Evolutionary conservation across 2,888 invertebrate species (phyloP).

Genomic region (Halictus quadricinctus): DNA sequence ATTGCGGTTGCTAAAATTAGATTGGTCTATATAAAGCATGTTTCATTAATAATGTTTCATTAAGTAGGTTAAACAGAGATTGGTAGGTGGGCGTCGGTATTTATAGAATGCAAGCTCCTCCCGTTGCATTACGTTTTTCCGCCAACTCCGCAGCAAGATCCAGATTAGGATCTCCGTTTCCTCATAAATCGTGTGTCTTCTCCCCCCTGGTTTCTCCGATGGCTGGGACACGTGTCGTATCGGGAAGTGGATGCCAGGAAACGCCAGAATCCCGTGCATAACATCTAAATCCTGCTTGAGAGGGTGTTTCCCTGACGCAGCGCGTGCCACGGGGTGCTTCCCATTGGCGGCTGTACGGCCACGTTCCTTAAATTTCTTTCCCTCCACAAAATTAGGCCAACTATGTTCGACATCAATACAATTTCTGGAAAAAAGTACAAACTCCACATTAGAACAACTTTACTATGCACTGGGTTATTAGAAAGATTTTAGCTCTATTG

Average conservation of each 20-base stretch:
- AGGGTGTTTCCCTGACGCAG: slow-evolving; percentile 63
- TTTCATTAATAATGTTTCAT: background rate
- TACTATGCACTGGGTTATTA: no score
- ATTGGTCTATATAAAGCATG: background rate
- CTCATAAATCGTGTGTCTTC: slow-evolving; percentile 63
- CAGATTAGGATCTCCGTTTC: slow-evolving; percentile 46
- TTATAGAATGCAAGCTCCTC: slow-evolving; percentile 33
- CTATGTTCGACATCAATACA: no score
- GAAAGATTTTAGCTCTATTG: no score
- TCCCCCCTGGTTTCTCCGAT: slow-evolving; percentile 45
- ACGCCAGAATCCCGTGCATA: slow-evolving; percentile 62
- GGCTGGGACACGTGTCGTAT: slow-evolving; percentile 72
- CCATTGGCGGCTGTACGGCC: slow-evolving; percentile 53
- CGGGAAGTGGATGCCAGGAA: slow-evolving; percentile 67
- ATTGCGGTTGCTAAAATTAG: background rate
- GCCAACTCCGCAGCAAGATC: slow-evolving; percentile 31
- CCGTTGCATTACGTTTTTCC: slow-evolving; percentile 42
- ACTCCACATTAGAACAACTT: no score
- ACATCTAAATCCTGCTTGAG: slow-evolving; percentile 67
- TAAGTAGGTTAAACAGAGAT: slow-evolving; percentile 7
- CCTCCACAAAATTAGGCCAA: no score
- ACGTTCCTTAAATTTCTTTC: background rate
- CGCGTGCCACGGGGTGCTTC: slow-evolving; percentile 69
- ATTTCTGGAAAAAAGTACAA: no score
- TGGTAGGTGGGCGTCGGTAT: slow-evolving; percentile 19